Evolutionary conservation across 2,797 vertebrate species (phyloP).

Genomic region (Arctocebus calabarensis): DNA sequence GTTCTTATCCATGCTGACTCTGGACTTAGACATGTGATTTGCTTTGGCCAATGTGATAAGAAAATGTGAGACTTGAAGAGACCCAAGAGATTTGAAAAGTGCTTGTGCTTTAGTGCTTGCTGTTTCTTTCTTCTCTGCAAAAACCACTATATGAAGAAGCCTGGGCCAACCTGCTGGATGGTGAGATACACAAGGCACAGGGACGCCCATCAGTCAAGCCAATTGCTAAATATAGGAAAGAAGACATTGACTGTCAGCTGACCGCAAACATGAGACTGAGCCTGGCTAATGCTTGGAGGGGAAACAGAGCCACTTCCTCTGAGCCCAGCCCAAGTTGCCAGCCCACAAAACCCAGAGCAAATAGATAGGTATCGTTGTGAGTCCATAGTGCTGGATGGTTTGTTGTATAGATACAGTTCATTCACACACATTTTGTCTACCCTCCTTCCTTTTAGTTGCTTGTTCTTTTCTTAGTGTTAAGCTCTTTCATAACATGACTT

Average conservation of each 20-base stretch:
- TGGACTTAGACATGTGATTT: neutral
- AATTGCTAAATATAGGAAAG: neutral
- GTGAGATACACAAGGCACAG: neutral
- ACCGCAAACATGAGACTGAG: neutral
- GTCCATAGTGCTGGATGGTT: neutral
- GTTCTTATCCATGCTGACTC: neutral
- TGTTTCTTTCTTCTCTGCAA: neutral
- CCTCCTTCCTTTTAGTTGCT: neutral
- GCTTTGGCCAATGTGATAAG: neutral
- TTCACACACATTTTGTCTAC: neutral
- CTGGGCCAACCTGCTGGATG: neutral
- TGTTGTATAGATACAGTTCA: neutral
- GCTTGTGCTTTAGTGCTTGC: neutral
- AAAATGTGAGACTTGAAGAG: neutral
- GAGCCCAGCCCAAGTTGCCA: neutral
- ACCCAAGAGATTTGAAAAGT: neutral
- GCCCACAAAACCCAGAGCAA: neutral
- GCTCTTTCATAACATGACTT: neutral
- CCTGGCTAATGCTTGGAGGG: neutral
- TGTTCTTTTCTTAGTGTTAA: conserved; percentile 22
- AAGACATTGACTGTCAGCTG: neutral
- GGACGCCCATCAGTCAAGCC: neutral
- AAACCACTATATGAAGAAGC: neutral
- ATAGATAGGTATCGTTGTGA: neutral
- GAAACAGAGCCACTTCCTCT: neutral